Evolutionary conservation across 1,140 invertebrate genomes (phyloP), one percentile per base, ranked within the genome.

Genomic region (Drosophila parabipectinata): DNA sequence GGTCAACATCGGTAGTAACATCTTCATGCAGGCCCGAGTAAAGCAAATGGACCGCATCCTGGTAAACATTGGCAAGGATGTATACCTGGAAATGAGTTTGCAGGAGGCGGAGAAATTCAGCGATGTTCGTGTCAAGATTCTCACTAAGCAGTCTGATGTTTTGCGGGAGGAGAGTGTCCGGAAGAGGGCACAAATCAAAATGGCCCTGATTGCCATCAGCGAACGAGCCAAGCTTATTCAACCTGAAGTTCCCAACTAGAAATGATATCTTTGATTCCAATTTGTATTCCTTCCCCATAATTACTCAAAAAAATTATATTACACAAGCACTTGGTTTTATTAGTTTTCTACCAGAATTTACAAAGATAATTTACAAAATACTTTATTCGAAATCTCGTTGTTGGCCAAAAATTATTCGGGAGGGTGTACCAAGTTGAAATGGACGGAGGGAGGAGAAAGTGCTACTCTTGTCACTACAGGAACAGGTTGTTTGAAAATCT

Each of bases 181-280:
- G 73, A 95, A 95, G 0, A 96, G 96, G 75, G 95, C 96, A 7
- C 94, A 97, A 79, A 97, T 98, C 59, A 97, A 97, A 72, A 90
- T 97, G 68, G 94, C 96, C 63, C 92, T 96, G 10, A 92, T 95
- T 77, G 93, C 93, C 7, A 94, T 96, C 15, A 92, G 92, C 50
- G 94, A 96, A 72, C 87, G 95, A 39, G 93, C 94, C 72, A 88
- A 92, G 18, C 58, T 88, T 10, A 41, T 82, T n/a, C 72, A 55
- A 4, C 14, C 51, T 9, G 60, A 61, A 4, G 53, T 59, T 7
- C n/a, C 28, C 1, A 45, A 18, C n/a, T 53, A 57, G 34, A 6
- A 58, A n/a, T 3, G n/a, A 41, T 37, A 12, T 10, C 9, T 10
- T 10, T 37, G 4, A n/a, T 37, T 37, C 6, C 26, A 6, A 28